phyloP scores from a whole-genome alignment of 2,888 invertebrate species.

The Philereme transversata region DNA sequence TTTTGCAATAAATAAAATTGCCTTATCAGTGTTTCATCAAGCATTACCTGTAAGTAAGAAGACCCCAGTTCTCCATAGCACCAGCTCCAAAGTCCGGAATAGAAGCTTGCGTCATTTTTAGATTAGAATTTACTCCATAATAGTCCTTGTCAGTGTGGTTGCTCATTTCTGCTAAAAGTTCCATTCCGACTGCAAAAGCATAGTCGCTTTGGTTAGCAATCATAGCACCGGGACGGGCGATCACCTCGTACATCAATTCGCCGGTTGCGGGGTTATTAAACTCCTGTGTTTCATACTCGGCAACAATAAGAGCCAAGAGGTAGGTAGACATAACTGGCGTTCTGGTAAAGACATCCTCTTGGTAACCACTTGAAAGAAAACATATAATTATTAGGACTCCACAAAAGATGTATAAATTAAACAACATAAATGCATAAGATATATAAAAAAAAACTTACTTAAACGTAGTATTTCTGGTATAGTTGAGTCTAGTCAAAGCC shows the following conservation, averaged over 20 bases:
- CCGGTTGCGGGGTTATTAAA: conserved; percentile 18
- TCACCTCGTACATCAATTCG: conserved; percentile 63
- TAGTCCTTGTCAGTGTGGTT: conserved; percentile 81
- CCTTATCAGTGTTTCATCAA: too few species aligned
- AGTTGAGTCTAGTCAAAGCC: conserved; percentile 83
- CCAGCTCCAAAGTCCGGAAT: conserved; percentile 91
- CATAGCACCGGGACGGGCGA: conserved; percentile 73
- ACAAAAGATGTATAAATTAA: not conserved
- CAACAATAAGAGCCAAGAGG: conserved; percentile 87
- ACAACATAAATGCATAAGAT: not conserved
- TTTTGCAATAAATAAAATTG: not conserved
- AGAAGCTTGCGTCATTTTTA: conserved; percentile 88
- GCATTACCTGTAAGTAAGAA: conserved; percentile 88
- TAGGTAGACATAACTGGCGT: conserved; percentile 86
- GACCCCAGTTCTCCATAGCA: conserved; percentile 94
- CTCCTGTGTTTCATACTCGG: conserved; percentile 75
- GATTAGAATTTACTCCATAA: conserved; percentile 68
- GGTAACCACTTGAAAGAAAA: conserved; percentile 50
- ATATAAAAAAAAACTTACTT: conserved; percentile 46
- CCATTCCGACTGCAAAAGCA: conserved; percentile 68
- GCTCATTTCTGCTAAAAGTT: conserved; percentile 77
- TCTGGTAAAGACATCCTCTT: conserved; percentile 60
- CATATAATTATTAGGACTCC: not conserved
- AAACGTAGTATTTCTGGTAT: conserved; percentile 35
- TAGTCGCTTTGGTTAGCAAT: conserved; percentile 62